Conservation (phyloP, 2,888 invertebrate genomes). For the Hyles lineata region DNA sequence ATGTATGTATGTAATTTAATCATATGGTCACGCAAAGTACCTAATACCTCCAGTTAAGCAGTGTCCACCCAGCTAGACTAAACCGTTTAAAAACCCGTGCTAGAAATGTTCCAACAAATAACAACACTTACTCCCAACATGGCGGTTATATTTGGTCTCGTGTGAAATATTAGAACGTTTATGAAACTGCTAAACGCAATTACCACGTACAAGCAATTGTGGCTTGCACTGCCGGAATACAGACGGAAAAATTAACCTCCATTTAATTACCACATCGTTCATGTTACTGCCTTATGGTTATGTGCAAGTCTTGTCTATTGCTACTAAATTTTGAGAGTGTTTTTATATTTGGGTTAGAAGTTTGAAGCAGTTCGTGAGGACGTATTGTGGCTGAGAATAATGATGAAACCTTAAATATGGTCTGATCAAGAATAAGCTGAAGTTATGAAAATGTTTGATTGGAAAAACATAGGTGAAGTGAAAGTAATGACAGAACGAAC, state of each 20-base stretch:
- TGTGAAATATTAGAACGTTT: slow-evolving; percentile 27
- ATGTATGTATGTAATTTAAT: too few species aligned
- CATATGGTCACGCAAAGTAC: too few species aligned
- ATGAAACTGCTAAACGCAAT: slow-evolving; percentile 23
- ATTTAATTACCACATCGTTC: slow-evolving; percentile 27
- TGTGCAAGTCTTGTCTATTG: background rate
- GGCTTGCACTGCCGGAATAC: slow-evolving; percentile 26
- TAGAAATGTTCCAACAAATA: slow-evolving; percentile 6
- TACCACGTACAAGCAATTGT: slow-evolving; percentile 27
- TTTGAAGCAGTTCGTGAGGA: background rate
- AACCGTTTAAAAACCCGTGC: too few species aligned
- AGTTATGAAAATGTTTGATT: too few species aligned
- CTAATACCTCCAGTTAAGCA: too few species aligned
- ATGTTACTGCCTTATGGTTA: slow-evolving; percentile 7
- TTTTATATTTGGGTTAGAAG: background rate
- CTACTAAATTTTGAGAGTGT: background rate
- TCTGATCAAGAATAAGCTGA: too few species aligned
- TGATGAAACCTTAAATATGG: background rate
- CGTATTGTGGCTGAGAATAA: background rate
- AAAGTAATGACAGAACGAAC: too few species aligned
- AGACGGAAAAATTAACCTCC: slow-evolving; percentile 30
- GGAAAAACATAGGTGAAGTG: too few species aligned
- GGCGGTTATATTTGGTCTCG: slow-evolving; percentile 13
- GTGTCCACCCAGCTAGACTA: too few species aligned
- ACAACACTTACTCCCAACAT: background rate